Base-by-base conservation (phyloP, 2,797 vertebrate genomes). In the Hyperoplus immaculatus region DNA sequence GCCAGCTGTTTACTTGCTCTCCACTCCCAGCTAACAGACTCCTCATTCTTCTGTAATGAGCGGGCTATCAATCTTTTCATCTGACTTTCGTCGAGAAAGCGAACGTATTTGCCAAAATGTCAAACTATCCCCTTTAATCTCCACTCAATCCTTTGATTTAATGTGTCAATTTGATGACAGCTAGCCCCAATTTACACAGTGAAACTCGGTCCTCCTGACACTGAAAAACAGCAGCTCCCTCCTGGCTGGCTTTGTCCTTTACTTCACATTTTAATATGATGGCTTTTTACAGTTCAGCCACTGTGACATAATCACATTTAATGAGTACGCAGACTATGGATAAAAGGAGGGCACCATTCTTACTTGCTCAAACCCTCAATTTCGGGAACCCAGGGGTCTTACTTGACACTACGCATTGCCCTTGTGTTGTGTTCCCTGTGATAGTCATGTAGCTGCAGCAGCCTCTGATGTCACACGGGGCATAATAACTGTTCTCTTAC, bases 401-500 rank as follows among this genome's bases (percentile, higher is more conserved):
- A 55, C 45, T 16, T 56, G 53, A 57, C 16, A 51, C 11, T 47
- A 55, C 69, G 18, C 56, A 4, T 36, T 66, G 66, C 65, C 63
- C n/a, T 57, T 45, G 9, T 81, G 51, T 14, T 53, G 38, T n/a
- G 15, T 42, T 51, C 59, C 14, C 47, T 15, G 29, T 57, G 61
- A 59, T 46, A 72, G 66, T 29, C 54, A 21, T 9, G 43, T 75
- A 29, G 29, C 50, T 53, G 46, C 16, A 14, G 12, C 51, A 42
- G 75, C 16, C 0, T 8, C 64, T 58, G 69, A 69, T 13, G 36
- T 83, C 62, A 62, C 45, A 54, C 41, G 0, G 41, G 29, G 8
- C 42, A 49, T 59, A 56, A 70, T 77, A 51, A 51, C 29, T 38
- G 49, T 38, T 72, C 39, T 58, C 47, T 50, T 13, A 55, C 21